Base-by-base conservation (phyloP, 2,113 vertebrate genomes). In the Rousettus leschenaultii region DNA sequence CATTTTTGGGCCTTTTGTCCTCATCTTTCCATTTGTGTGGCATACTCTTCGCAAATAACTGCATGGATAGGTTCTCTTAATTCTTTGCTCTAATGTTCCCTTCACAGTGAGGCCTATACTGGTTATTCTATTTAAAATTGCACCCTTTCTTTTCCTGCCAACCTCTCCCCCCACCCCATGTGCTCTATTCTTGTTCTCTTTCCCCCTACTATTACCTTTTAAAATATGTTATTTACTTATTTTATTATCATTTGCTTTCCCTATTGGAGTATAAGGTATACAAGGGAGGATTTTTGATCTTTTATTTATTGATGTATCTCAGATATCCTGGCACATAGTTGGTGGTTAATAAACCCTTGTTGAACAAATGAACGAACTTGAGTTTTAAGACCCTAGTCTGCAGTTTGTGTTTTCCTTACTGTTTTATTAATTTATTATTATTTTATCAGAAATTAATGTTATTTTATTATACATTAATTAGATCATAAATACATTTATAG, bases 281-380 rank as follows among this genome's bases (percentile, higher is more conserved):
- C 26, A n/a, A 48, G 33, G 80, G 26, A 73, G 45, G 26, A 63
- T 22, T 61, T 87, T 91, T 53, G n/a, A 2, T 70, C 11, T 82
- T 91, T 68, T 66, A 43, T 35, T 91, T 77, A 70, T 40, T 59
- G 21, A 35, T 59, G 11, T 53, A 15, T 53, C 22, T 40, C 38
- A 83, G 51, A 45, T 21, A 21, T 84, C 6, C 30, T 24, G 28
- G 59, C 30, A 43, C 4, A 78, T 24, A 61, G 28, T 75, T 70
- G 59, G 40, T 86, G 12, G 26, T 86, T 61, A 80, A 14, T 51
- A 91, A 75, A 86, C 55, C 45, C 30, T 51, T 86, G 26, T 51
- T 91, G 68, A 87, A 75, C 35, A 87, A 87, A 68, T 77, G 57
- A 91, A 87, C 75, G 40, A 83, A 87, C 82, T 75, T 70, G 68